Evolutionary conservation across 1,140 invertebrate species (phyloP).

Genomic region (Aphelinus atriplicis): DNA sequence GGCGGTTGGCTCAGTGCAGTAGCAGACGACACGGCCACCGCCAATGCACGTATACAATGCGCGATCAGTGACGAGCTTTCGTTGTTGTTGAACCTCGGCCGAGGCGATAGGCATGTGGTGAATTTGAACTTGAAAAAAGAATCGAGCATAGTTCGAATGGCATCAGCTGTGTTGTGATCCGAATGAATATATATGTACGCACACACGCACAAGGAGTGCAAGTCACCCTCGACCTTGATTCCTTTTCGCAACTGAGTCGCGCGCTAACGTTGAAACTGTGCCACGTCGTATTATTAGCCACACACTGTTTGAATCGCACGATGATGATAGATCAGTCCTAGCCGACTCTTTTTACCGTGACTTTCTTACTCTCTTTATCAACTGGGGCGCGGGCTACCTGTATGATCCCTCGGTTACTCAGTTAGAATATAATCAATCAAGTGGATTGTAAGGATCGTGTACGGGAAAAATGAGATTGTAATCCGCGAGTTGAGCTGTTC

Average conservation of each 20-base stretch:
- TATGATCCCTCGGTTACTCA: too few relatives aligned
- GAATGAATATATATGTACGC: too few relatives aligned
- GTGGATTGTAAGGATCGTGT: too few relatives aligned
- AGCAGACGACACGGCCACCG: too few relatives aligned
- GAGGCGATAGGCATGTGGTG: background rate
- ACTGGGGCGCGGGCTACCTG: background rate
- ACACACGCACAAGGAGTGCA: background rate
- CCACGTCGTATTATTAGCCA: conserved; percentile 40
- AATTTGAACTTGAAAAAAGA: too few relatives aligned
- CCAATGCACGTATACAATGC: too few relatives aligned
- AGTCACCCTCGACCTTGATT: conserved; percentile 31
- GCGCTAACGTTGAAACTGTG: conserved; percentile 36
- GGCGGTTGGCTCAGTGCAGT: too few relatives aligned
- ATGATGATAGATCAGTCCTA: conserved; percentile 28
- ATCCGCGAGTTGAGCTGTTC: conserved; percentile 25
- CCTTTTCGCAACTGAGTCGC: conserved; percentile 31
- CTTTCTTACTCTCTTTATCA: conserved; percentile 36
- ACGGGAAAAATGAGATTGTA: background rate
- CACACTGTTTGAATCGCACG: conserved; percentile 22
- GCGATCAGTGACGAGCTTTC: background rate
- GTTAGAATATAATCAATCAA: too few relatives aligned
- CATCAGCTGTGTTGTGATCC: too few relatives aligned
- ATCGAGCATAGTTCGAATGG: too few relatives aligned
- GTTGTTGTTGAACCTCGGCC: background rate
- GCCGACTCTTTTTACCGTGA: conserved; percentile 34